Conservation (phyloP, 2,797 vertebrate genomes). For the Hozukius guyotensis region DNA sequence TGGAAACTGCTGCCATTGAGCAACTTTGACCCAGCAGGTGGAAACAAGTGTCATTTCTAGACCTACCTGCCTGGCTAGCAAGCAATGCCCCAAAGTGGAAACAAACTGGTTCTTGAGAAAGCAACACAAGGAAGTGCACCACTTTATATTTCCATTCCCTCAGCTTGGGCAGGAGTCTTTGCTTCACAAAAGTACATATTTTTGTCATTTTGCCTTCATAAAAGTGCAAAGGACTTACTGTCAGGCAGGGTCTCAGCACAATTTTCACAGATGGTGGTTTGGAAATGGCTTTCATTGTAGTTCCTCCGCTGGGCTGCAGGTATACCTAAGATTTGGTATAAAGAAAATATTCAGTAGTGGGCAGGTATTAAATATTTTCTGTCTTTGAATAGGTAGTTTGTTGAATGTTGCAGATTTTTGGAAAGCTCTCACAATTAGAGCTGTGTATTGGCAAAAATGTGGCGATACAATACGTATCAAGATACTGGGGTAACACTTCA, state of each 20-base stretch:
- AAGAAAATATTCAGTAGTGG: neutral
- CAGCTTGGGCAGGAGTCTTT: neutral
- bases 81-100: conserved; percentile 53
- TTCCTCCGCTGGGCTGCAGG: neutral
- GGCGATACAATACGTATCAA: too few relatives aligned
- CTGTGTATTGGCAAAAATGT: neutral
- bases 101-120: conserved; percentile 49
- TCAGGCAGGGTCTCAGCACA: neutral
- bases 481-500: too few relatives aligned
- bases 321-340: neutral
- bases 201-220: neutral
- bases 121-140: neutral
- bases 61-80: conserved; percentile 26
- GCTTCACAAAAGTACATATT: neutral
- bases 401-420: neutral
- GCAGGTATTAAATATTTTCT: neutral
- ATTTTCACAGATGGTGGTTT: neutral
- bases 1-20: conserved; percentile 33
- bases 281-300: neutral
- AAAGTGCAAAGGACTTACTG: neutral
- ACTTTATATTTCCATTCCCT: neutral
- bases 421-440: neutral
- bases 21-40: conserved; percentile 38
- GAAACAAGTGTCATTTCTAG: conserved; percentile 46
- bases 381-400: neutral